Conservation (phyloP, 2,888 invertebrate genomes). For the Ophioninae sp. region DNA sequence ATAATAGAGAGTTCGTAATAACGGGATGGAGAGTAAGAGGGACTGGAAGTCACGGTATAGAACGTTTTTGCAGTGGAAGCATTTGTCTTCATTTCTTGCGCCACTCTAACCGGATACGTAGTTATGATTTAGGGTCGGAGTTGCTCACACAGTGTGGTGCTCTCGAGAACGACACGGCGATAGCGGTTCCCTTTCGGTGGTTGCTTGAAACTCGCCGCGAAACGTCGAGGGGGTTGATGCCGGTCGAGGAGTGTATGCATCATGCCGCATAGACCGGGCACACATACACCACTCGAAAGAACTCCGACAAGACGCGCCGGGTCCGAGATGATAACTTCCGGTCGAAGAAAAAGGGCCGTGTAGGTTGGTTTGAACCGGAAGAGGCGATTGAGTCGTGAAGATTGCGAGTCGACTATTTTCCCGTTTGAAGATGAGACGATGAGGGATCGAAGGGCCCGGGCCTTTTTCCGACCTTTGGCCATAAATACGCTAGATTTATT, state of each 20-base stretch:
- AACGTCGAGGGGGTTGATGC: constrained; percentile 37
- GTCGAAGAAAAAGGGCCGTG: constrained; percentile 3
- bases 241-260: constrained; percentile 16
- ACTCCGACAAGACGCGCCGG: constrained; percentile 39
- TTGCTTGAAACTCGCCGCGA: constrained; percentile 46
- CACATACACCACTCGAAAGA: constrained; percentile 32
- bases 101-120: constrained; percentile 72
- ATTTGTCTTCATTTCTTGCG: constrained; percentile 79
- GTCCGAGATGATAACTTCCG: constrained; percentile 5
- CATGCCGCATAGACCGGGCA: constrained; percentile 2
- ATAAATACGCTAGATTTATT: too few relatives aligned
- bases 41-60: constrained; percentile 5
- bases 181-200: constrained; percentile 49
- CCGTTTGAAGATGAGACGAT: neutral
- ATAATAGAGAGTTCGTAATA: neutral
- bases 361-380: neutral
- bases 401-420: neutral
- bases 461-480: too few relatives aligned
- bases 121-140: constrained; percentile 75
- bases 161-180: constrained; percentile 56
- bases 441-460: neutral
- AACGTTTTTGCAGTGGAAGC: constrained; percentile 59
- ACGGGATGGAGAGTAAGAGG: constrained; percentile 17
- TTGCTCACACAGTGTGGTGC: constrained; percentile 57
- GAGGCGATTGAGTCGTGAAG: neutral